Conservation (phyloP, 2,797 vertebrate species). For the Benthosema pterotum region DNA sequence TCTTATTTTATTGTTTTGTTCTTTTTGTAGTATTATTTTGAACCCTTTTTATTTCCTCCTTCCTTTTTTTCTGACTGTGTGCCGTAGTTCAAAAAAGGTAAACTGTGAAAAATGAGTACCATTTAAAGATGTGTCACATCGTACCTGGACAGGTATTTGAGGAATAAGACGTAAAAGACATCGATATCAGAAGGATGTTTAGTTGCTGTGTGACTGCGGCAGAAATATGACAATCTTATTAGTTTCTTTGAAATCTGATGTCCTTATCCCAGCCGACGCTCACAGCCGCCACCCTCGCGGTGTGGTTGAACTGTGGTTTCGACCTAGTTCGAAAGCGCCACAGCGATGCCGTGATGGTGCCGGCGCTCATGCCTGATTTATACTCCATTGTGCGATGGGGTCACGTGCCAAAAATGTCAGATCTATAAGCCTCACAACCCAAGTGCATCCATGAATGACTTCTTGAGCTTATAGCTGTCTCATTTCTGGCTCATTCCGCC, state of each 20-base stretch:
- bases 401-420: too few relatives aligned
- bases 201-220: conserved; percentile 90
- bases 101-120: conserved; percentile 87
- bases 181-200: conserved; percentile 79
- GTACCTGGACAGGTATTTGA: conserved; percentile 71
- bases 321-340: conserved; percentile 29
- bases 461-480: too few relatives aligned
- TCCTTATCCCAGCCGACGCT: conserved; percentile 75
- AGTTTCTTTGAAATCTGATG: conserved; percentile 91
- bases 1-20: conserved; percentile 44
- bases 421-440: too few relatives aligned
- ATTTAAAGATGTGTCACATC: conserved; percentile 77
- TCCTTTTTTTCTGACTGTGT: conserved; percentile 72
- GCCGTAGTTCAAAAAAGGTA: conserved; percentile 82
- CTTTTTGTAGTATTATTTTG: conserved; percentile 53
- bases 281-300: conserved; percentile 46
- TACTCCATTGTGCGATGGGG: too few relatives aligned
- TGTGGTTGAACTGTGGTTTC: conserved; percentile 36
- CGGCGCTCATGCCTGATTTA: conserved; percentile 22
- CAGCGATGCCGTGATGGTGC: conserved; percentile 56
- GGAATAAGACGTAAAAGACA: conserved; percentile 39
- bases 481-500: too few relatives aligned
- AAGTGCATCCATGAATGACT: too few relatives aligned
- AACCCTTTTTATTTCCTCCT: conserved; percentile 39
- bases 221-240: conserved; percentile 99